Evolutionary conservation across 2,113 vertebrate species (phyloP).

Genomic region (Eulemur macaco): DNA sequence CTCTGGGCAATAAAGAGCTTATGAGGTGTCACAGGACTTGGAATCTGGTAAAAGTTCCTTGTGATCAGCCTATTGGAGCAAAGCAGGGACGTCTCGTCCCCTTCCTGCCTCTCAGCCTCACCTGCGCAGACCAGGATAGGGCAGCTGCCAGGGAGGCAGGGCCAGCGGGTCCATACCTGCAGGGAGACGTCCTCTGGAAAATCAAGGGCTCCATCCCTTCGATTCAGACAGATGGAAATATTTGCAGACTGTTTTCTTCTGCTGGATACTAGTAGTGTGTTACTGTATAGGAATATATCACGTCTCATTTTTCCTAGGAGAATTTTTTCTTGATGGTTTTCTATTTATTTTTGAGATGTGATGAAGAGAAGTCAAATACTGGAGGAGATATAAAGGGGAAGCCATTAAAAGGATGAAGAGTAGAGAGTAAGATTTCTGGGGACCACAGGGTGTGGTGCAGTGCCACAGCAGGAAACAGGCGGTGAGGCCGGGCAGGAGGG

Average conservation of each 20-base stretch:
- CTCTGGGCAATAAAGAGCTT: neutral
- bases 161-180: too few relatives aligned
- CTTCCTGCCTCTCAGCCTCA: neutral
- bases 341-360: neutral
- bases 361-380: neutral
- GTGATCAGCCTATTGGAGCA: neutral
- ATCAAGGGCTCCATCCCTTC: neutral
- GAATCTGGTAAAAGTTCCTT: neutral
- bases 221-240: neutral
- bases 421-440: neutral
- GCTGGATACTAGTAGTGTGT: neutral
- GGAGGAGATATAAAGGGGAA: neutral
- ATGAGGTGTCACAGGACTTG: too few relatives aligned
- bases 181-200: neutral
- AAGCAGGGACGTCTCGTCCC: neutral
- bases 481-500: neutral
- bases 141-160: neutral
- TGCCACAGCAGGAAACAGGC: neutral
- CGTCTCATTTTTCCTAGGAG: neutral
- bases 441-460: rapidly evolving
- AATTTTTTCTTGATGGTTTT: neutral
- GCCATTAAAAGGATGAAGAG: neutral
- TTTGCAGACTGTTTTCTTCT: neutral
- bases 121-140: neutral
- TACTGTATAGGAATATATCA: neutral